These are phyloP conservation scores for Zaprionus camerounensis DNA, from an alignment of 1,140 invertebrate genomes.

Conservation along the genomic window DNA sequence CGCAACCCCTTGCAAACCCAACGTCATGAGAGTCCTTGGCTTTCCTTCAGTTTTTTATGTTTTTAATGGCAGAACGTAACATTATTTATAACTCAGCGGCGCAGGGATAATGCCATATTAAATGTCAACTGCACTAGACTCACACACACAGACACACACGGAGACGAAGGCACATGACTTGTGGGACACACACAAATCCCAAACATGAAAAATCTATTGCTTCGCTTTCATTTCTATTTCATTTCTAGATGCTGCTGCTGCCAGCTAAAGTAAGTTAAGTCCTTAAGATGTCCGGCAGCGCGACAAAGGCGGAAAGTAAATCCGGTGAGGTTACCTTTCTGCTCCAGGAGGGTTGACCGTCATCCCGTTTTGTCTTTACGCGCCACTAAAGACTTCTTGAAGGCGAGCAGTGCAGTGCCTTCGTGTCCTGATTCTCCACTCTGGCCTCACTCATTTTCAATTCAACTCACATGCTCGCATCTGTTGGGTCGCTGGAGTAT, in stretches of 20 bases:
- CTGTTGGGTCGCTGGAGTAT: conserved; percentile 58
- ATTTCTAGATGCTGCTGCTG: conserved; percentile 22
- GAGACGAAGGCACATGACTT: conserved; percentile 43
- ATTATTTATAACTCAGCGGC: conserved; percentile 81
- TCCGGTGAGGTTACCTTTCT: conserved; percentile 72
- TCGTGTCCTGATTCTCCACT: conserved; percentile 32
- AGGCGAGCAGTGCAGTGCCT: conserved; percentile 27
- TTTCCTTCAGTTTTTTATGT: conserved; percentile 63
- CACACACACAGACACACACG: conserved; percentile 24
- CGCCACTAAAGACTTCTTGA: conserved; percentile 67
- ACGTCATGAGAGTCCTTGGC: conserved; percentile 35
- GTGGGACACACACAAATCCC: conserved; percentile 76
- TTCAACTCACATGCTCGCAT: conserved; percentile 77
- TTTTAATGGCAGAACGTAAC: conserved; percentile 73
- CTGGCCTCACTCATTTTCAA: conserved; percentile 73
- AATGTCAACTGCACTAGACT: conserved; percentile 80
- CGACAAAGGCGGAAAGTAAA: conserved; percentile 69
- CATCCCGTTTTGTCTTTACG: conserved; percentile 72
- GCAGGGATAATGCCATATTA: conserved; percentile 80
- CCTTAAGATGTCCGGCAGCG: conserved; percentile 75
- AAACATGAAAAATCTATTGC: conserved; percentile 82
- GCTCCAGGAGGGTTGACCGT: conserved; percentile 46
- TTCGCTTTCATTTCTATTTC: conserved; percentile 51
- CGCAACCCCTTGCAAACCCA: conserved; percentile 26
- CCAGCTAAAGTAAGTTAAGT: conserved; percentile 65